phyloP scores from a whole-genome alignment of 2,888 invertebrate species.

The Drosophila subsilvestris region DNA sequence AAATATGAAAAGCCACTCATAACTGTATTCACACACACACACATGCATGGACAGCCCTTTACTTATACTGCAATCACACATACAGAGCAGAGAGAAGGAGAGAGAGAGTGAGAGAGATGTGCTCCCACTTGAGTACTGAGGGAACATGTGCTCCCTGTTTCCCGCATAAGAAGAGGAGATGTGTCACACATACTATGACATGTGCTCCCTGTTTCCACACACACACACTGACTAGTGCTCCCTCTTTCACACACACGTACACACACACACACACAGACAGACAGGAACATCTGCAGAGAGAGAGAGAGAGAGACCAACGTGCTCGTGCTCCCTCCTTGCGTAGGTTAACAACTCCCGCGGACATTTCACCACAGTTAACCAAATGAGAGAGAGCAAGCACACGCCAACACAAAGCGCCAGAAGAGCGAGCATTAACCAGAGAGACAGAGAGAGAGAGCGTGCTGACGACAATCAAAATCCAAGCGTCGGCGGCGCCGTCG shows the following conservation, averaged over 20 bases:
- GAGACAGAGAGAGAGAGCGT: constrained; percentile 1
- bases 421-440: not conserved
- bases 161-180: not conserved
- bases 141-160: not conserved
- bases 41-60: not conserved
- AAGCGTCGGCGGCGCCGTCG: constrained; percentile 16
- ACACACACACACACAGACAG: not conserved
- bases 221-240: too few species aligned
- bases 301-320: not conserved
- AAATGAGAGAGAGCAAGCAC: constrained; percentile 7
- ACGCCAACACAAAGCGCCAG: not conserved
- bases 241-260: not conserved
- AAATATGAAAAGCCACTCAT: constrained; percentile 73
- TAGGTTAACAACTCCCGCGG: constrained; percentile 67
- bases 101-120: constrained; percentile 17
- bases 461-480: constrained; percentile 56
- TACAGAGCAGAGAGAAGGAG: not conserved
- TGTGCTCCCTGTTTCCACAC: not conserved
- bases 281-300: constrained; percentile 3
- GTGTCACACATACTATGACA: not conserved
- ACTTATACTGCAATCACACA: not conserved
- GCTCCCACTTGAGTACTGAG: constrained; percentile 26
- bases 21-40: constrained; percentile 32
- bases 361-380: constrained; percentile 62
- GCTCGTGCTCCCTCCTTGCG: not conserved